Evolutionary conservation across 1,140 invertebrate species (phyloP), one percentile per base, ranked within the genome.

Genomic region (Anthonomus grandis): DNA sequence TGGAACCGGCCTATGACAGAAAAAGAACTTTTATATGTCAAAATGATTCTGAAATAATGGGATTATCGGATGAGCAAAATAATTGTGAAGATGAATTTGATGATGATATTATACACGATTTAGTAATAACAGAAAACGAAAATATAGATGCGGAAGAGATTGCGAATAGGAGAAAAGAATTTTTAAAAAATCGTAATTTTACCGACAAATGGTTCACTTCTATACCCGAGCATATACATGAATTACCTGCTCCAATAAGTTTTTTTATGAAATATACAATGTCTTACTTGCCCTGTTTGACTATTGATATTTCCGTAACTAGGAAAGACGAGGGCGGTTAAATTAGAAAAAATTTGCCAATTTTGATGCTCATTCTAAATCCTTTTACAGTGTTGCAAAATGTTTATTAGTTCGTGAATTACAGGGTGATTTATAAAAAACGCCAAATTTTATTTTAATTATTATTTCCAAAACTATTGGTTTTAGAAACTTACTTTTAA

Each of bases 221-320:
- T 39, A 15, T 8, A 37, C 37, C 37, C 13, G 5, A 39, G 9
- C 37, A 9, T 12, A 39, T 39, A 5, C 37, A 39, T 39, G 37
- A 38, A 18, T 38, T 37, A 13, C 22, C 48, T 50, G 13, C 12
- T 17, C 44, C 44, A 46, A 46, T 46, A 22, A 13, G 24, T 27
- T 48, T 48, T 31, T 48, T n/a, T 48, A n/a, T 27, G 18, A 48
- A 27, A 31, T 48, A 48, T 18, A 48, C 31, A 27, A 5, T 25
- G 19, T 12, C 24, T 12, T n/a, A 4, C 4, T 21, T 48, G 15
- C n/a, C n/a, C n/a, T n/a, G n/a, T n/a, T n/a, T n/a, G n/a, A n/a
- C n/a, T n/a, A n/a, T n/a, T n/a, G n/a, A n/a, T n/a, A n/a, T n/a
- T n/a, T n/a, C n/a, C n/a, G n/a, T n/a, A n/a, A n/a, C n/a, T n/a